phyloP scores from a whole-genome alignment of 2,113 vertebrate species.

The Ancistrus triradiatus region DNA sequence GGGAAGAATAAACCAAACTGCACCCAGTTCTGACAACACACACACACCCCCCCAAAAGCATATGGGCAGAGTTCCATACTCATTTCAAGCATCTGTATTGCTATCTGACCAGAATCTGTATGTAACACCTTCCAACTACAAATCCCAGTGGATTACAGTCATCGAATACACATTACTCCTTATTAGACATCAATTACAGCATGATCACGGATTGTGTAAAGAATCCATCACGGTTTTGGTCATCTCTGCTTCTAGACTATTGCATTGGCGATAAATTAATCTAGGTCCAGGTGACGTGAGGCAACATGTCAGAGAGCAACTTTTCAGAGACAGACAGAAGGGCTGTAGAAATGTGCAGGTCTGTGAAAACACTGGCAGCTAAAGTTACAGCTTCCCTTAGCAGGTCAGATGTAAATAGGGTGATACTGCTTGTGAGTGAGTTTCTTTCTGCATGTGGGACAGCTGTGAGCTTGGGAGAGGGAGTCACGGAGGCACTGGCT shows the following conservation, averaged over 20 bases:
- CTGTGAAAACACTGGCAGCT: too few species aligned
- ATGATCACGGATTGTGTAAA: too few species aligned
- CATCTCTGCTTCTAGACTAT: too few species aligned
- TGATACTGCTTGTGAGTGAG: conserved; percentile 89
- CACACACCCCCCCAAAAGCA: too few species aligned
- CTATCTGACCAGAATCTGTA: neutral
- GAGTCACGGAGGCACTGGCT: conserved; percentile 90
- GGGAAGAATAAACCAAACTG: neutral
- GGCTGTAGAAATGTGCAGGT: neutral
- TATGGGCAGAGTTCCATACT: too few species aligned
- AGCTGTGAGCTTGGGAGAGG: conserved; percentile 80
- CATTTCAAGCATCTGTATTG: neutral
- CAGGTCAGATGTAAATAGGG: conserved; percentile 89
- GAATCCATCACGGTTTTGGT: too few species aligned
- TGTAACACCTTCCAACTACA: neutral
- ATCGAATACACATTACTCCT: too few species aligned
- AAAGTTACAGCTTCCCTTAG: neutral
- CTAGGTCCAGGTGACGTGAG: too few species aligned
- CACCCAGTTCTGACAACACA: too few species aligned
- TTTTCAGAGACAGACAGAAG: neutral
- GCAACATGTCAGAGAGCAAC: neutral
- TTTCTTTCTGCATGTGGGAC: conserved; percentile 90
- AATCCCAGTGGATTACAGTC: neutral
- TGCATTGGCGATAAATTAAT: too few species aligned
- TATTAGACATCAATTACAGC: too few species aligned